Percentiles rank a stretch among this genome's conserved stretches.
These are phyloP conservation scores for Dendrophyllia cribrosa DNA, from an alignment of 64 coral and sea anemone genomes.

Conservation along the genomic window DNA sequence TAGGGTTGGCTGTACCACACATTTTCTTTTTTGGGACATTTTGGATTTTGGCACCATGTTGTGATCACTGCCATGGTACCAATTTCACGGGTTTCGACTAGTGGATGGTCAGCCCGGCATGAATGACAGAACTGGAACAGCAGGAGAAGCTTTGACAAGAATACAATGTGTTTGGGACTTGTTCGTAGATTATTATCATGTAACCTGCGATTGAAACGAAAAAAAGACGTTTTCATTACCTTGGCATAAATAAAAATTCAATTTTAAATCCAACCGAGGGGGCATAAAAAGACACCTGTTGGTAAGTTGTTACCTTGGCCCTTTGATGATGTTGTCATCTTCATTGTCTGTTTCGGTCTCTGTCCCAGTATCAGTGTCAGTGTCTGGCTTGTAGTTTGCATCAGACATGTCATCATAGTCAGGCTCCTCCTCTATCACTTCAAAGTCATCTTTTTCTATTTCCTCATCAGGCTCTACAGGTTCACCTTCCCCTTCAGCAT, in stretches of 20 bases:
- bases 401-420: background rate
- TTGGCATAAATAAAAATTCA: too few relatives aligned
- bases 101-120: background rate
- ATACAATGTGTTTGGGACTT: background rate
- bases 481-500: too few relatives aligned
- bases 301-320: background rate
- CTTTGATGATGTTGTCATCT: background rate
- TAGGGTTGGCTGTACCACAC: constrained; percentile 26
- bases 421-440: too few relatives aligned
- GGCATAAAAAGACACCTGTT: too few relatives aligned
- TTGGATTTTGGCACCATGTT: background rate
- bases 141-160: background rate
- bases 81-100: background rate
- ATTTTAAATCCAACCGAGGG: too few relatives aligned
- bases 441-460: too few relatives aligned
- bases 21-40: background rate
- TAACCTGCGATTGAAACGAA: too few relatives aligned
- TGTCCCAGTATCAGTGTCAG: background rate
- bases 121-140: background rate
- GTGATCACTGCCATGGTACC: too few relatives aligned
- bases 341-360: too few relatives aligned
- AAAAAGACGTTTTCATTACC: too few relatives aligned
- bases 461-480: too few relatives aligned
- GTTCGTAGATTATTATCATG: background rate
- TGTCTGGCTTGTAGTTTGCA: background rate